phyloP scores from a whole-genome alignment of 2,113 vertebrate species.

The Chrysemys picta region DNA sequence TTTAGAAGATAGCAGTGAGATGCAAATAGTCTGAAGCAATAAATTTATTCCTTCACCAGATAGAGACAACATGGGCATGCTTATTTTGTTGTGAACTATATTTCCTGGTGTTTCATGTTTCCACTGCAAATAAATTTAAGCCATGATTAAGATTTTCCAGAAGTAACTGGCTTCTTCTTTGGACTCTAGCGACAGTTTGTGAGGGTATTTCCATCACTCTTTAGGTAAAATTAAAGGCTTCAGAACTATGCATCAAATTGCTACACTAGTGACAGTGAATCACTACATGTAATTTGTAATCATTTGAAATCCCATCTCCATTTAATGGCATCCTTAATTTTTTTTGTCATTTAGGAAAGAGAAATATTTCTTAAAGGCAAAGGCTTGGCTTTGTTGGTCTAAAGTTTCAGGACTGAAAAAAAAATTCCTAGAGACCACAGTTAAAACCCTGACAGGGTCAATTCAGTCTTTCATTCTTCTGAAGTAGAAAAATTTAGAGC shows the following conservation, averaged over 20 bases:
- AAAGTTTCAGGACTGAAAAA: not conserved
- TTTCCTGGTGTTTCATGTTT: constrained; percentile 16
- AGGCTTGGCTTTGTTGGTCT: not conserved
- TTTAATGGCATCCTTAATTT: constrained; percentile 4
- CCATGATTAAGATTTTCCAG: not conserved
- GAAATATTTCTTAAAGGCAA: not conserved
- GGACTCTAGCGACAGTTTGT: not conserved
- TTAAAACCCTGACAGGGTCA: not conserved
- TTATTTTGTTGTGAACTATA: not conserved
- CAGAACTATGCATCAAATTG: not conserved
- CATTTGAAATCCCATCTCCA: not conserved
- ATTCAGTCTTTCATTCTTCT: not conserved
- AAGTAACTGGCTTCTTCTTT: not conserved
- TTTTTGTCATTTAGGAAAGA: not conserved
- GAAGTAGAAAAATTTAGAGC: not conserved
- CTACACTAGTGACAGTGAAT: not conserved
- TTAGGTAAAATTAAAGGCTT: constrained; percentile 3
- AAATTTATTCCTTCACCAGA: constrained; percentile 30
- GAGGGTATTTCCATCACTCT: constrained; percentile 14
- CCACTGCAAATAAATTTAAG: not conserved
- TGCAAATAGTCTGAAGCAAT: constrained; percentile 17
- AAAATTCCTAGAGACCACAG: not conserved
- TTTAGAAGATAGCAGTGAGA: constrained; percentile 43
- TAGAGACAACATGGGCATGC: not conserved
- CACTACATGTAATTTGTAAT: not conserved